Conservation (phyloP, 2,888 invertebrate genomes). For the Fabriciana adippe region DNA sequence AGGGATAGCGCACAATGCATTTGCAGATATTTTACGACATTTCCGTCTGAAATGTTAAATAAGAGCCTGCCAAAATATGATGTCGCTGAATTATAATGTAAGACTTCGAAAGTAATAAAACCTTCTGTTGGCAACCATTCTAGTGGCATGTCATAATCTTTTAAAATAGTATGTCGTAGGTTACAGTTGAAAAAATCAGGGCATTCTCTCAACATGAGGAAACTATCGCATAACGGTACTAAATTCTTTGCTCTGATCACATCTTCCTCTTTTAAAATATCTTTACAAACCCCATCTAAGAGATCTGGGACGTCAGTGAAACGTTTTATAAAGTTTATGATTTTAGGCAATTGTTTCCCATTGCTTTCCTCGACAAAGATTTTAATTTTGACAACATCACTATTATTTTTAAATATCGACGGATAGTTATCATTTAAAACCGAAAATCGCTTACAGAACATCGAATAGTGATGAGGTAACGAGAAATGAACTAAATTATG, state of each 20-base stretch:
- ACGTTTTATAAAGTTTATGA: constrained; percentile 82
- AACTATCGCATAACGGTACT: constrained; percentile 80
- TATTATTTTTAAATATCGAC: constrained; percentile 58
- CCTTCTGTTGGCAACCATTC: no score
- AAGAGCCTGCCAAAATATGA: no score
- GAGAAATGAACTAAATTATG: constrained; percentile 88
- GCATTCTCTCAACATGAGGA: constrained; percentile 86
- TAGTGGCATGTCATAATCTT: no score
- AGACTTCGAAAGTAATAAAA: no score
- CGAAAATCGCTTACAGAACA: constrained; percentile 87
- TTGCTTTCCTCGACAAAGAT: constrained; percentile 84
- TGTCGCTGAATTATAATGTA: no score
- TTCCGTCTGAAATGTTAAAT: no score
- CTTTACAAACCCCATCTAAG: constrained; percentile 57
- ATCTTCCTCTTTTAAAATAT: constrained; percentile 65
- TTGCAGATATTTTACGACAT: no score
- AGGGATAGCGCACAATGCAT: no score
- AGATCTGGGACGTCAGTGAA: constrained; percentile 65
- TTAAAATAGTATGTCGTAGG: constrained; percentile 83
- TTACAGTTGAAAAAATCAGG: constrained; percentile 78
- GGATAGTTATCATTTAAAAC: constrained; percentile 84
- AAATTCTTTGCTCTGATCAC: constrained; percentile 63
- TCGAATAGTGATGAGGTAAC: constrained; percentile 78
- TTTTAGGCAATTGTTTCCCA: constrained; percentile 82
- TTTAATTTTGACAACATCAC: constrained; percentile 63